phyloP scores from a whole-genome alignment of 2,888 invertebrate species.

The Brassicogethes aeneus region DNA sequence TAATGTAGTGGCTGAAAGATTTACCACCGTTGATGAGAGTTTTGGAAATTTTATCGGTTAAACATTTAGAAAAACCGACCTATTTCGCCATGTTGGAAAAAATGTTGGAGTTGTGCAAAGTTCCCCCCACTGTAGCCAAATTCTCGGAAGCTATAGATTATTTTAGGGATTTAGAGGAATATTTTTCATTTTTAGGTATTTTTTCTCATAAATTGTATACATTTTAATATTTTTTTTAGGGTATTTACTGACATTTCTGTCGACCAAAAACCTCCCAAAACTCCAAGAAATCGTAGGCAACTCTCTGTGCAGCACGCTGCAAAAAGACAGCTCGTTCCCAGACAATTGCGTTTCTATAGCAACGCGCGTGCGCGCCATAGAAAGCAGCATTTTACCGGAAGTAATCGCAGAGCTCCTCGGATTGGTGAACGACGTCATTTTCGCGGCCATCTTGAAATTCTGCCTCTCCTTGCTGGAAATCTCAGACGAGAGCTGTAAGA shows the following conservation, averaged over 20 bases:
- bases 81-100: conserved; percentile 26
- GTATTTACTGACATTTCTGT: conserved; percentile 19
- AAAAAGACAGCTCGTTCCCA: no score
- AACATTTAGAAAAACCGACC: conserved; percentile 14
- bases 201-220: conserved; percentile 3
- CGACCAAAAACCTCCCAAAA: not conserved
- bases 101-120: conserved; percentile 29
- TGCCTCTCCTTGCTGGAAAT: conserved; percentile 25
- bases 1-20: conserved; percentile 32
- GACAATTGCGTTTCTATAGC: conserved; percentile 16
- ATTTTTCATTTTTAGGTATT: conserved; percentile 33
- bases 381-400: conserved; percentile 33
- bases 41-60: conserved; percentile 30
- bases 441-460: conserved; percentile 29
- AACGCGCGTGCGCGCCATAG: conserved; percentile 25
- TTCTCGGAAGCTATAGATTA: conserved; percentile 28
- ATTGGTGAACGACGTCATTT: conserved; percentile 27
- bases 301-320: no score
- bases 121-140: conserved; percentile 30
- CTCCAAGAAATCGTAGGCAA: no score
- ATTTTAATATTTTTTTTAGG: conserved; percentile 14
- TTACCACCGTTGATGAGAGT: conserved; percentile 30
- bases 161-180: conserved; percentile 27
- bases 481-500: conserved; percentile 32
- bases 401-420: conserved; percentile 30